phyloP scores from a whole-genome alignment of 2,888 invertebrate species.

The Dryocosmus kuriphilus region DNA sequence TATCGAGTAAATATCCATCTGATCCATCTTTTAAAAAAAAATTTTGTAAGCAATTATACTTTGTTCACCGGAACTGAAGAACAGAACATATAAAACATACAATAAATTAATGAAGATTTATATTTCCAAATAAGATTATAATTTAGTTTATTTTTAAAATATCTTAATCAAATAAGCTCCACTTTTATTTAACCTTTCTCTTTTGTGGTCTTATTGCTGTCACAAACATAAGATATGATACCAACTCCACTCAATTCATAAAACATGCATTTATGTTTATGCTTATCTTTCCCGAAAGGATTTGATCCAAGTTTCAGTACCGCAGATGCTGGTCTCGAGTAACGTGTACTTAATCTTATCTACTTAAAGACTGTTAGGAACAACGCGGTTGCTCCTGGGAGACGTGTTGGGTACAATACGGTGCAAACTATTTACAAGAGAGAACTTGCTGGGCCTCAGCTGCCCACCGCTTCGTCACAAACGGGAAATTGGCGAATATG shows the following conservation, averaged over 20 bases:
- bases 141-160: background rate
- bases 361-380: slow-evolving; percentile 61
- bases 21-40: background rate
- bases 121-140: background rate
- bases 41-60: background rate
- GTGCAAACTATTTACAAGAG: slow-evolving; percentile 67
- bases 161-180: background rate
- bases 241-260: background rate
- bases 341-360: slow-evolving; percentile 55
- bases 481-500: slow-evolving; percentile 35
- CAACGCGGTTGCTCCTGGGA: slow-evolving; percentile 63
- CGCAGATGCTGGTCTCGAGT: slow-evolving; percentile 46
- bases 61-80: background rate
- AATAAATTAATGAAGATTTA: slow-evolving; percentile 1
- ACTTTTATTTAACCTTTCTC: background rate
- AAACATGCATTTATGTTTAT: background rate
- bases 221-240: background rate
- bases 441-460: slow-evolving; percentile 61
- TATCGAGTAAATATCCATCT: no score
- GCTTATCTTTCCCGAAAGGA: slow-evolving; percentile 6
- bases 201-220: no score
- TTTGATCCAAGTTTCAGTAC: slow-evolving; percentile 34
- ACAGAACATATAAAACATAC: background rate
- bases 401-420: slow-evolving; percentile 62
- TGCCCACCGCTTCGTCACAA: slow-evolving; percentile 64